These are phyloP conservation scores for Epistrophe eligans DNA, from an alignment of 2,888 invertebrate species.

Conservation along the genomic window DNA sequence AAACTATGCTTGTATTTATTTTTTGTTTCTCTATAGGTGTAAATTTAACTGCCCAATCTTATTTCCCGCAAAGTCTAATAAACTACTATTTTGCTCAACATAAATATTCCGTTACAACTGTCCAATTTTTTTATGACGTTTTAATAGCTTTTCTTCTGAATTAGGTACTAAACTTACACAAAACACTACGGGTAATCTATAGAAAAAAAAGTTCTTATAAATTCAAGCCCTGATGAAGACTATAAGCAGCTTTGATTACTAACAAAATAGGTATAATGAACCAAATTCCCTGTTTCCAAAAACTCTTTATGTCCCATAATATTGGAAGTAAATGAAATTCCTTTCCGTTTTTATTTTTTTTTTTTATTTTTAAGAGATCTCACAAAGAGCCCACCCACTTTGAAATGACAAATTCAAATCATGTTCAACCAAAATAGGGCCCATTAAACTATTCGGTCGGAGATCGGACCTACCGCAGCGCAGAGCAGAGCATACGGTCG, in stretches of 20 bases:
- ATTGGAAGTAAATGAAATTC: not conserved
- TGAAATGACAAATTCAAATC: slow-evolving; percentile 68
- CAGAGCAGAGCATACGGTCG: too few species aligned
- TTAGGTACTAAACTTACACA: not conserved
- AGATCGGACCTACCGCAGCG: slow-evolving; percentile 67
- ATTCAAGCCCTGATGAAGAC: not conserved
- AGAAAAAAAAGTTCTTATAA: not conserved
- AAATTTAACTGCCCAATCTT: not conserved
- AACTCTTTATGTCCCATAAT: not conserved
- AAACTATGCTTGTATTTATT: not conserved
- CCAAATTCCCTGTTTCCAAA: not conserved
- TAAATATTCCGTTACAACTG: not conserved
- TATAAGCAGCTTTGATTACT: slow-evolving; percentile 7
- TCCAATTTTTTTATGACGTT: not conserved
- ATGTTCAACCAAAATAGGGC: slow-evolving; percentile 55
- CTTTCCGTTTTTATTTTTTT: too few species aligned
- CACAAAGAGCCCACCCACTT: slow-evolving; percentile 60
- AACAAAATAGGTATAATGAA: not conserved
- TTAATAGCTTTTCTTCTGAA: not conserved
- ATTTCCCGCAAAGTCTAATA: not conserved
- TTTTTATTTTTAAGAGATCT: not conserved
- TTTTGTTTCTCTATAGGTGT: not conserved
- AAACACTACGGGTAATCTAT: not conserved
- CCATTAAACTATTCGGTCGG: slow-evolving; percentile 57
- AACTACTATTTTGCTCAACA: not conserved